Evolutionary conservation across 2,113 vertebrate genomes (phyloP), one percentile per base, ranked within the genome.

Genomic region (Andinoacara biseriatus): DNA sequence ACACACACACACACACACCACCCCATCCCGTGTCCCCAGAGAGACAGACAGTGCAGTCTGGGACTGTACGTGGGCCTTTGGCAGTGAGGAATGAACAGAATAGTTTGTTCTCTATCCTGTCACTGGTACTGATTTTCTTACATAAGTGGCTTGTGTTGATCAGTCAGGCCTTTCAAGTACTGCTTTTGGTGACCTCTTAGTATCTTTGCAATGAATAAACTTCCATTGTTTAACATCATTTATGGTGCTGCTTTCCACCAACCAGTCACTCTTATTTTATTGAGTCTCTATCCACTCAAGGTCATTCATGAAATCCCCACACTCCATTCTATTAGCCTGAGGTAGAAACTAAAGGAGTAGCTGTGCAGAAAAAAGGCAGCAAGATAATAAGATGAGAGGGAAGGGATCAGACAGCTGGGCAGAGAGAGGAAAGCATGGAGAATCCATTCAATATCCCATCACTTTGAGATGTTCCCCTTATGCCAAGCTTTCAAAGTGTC

Each of bases 381-480:
- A 54, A 17, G 79, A 67, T 57, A 84, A 79, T 69, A 60, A 62
- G 65, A 76, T 61, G 59, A 78, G 78, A 57, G 22, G 26, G 69
- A 24, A 9, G 10, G 59, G 20, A 74, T 46, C 22, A 69, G 57
- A n/a, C 26, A 22, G 65, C 76, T 56, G 78, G 75, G 58, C 60
- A 80, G 46, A 78, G 79, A 85, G 80, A n/a, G 56, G 63, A 76
- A 58, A 78, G 79, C 65, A 62, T 8, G 67, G 75, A 72, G 78
- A 88, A 85, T 79, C 75, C 76, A 75, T 63, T 78, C 74, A 87
- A n/a, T 63, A 78, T 7, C 52, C 60, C 46, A n/a, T 72, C 52
- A 80, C 76, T 86, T 78, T 82, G 82, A 82, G 75, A 81, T 18
- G 74, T 33, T 85, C 56, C 74, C 74, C 38, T 52, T 62, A 63